Evolutionary conservation across 2,797 vertebrate genomes (phyloP), one percentile per base, ranked within the genome.

Genomic region (Pseudochaenichthys georgianus): DNA sequence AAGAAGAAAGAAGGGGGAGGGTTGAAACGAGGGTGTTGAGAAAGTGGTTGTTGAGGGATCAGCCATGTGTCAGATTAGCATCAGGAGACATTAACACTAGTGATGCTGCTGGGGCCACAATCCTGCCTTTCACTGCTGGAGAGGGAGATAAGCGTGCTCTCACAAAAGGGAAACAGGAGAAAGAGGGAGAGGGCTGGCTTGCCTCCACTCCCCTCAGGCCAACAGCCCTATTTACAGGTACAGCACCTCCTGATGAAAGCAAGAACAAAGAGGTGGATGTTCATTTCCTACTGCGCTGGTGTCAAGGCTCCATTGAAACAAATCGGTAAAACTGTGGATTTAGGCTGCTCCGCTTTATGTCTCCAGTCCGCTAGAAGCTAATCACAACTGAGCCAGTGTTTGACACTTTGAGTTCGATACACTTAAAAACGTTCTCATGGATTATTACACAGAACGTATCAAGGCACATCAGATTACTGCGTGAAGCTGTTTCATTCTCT

Each of bases 31-130:
- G 71, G 63, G 52, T 65, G 74, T 75, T 64, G 52, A 90, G 83
- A 90, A 93, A 90, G 87, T 91, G 90, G 85, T 85, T 93, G 90
- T 93, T 93, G 85, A 82, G 87, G 90, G 90, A 94, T 94, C 92
- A 93, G 91, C 89, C 87, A 53, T 77, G 87, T 94, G 94, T 94
- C 94, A 94, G 95, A 96, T 95, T 94, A 95, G 90, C 92, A 94
- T 95, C 94, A 91, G 90, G 87, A 94, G 93, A 93, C 94, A 92
- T 95, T 94, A 95, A 93, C 93, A 91, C 91, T 87, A 80, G 82
- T 77, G 84, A 93, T 91, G 90, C 91, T 92, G 93, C 88, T 58
- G 82, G 88, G 90, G 83, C 90, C 86, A 85, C 91, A 92, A 92
- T 92, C 89, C 90, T 92, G 87, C 90, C 85, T 91, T 91, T 92